These are phyloP conservation scores for Melanchra persicariae DNA, from an alignment of 2,888 invertebrate genomes.

Conservation along the genomic window DNA sequence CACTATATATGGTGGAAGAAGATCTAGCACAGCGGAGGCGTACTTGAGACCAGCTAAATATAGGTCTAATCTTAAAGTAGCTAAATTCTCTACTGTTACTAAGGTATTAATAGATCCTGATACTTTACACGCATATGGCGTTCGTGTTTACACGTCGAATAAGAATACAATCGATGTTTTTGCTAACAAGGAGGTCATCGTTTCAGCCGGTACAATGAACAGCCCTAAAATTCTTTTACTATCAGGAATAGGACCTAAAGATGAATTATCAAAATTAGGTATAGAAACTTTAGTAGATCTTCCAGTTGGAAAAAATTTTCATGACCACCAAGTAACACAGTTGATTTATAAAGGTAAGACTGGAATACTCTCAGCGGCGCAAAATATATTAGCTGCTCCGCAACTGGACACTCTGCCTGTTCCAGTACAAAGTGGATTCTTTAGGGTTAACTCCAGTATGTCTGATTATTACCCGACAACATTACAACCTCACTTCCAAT, in stretches of 20 bases:
- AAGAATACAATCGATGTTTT: constrained; percentile 73
- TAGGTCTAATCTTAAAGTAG: constrained; percentile 78
- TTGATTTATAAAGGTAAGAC: constrained; percentile 75
- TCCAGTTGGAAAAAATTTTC: constrained; percentile 84
- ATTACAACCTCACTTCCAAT: constrained; percentile 80
- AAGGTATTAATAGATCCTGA: constrained; percentile 78
- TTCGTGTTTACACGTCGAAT: constrained; percentile 71
- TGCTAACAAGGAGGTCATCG: constrained; percentile 79
- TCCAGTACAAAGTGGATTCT: constrained; percentile 78
- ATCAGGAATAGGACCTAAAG: constrained; percentile 82
- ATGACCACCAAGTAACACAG: constrained; percentile 78
- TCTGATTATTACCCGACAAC: constrained; percentile 38
- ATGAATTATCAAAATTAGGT: constrained; percentile 73
- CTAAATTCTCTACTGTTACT: constrained; percentile 79
- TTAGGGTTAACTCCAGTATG: constrained; percentile 70
- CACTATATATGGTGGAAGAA: constrained; percentile 76
- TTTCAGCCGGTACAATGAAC: constrained; percentile 83
- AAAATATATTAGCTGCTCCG: constrained; percentile 68
- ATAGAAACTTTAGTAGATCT: constrained; percentile 78
- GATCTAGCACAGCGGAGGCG: constrained; percentile 84
- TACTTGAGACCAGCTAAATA: constrained; percentile 75
- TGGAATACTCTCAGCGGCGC: constrained; percentile 78
- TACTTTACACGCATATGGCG: constrained; percentile 74
- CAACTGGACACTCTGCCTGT: constrained; percentile 74
- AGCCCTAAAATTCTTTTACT: constrained; percentile 83